Conservation (phyloP, 2,888 invertebrate species). For the Exocentrus adspersus region DNA sequence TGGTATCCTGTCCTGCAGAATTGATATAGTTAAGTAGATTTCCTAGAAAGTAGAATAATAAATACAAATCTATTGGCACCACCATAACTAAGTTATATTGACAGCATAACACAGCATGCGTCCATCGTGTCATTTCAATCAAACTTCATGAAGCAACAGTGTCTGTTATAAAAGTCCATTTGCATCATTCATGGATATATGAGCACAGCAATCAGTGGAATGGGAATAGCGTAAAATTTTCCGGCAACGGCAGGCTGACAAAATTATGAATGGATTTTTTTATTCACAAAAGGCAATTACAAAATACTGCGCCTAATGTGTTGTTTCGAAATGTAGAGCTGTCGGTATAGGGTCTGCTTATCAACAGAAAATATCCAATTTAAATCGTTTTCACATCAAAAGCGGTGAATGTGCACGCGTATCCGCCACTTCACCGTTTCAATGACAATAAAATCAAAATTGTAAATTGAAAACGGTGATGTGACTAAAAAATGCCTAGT, state of each 20-base stretch:
- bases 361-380: neutral
- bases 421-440: neutral
- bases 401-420: neutral
- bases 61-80: no score
- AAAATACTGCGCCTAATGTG: conserved; percentile 4
- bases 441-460: neutral
- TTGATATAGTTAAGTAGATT: no score
- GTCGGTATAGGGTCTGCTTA: neutral
- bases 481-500: neutral
- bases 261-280: neutral
- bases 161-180: conserved; percentile 13
- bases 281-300: conserved; percentile 9
- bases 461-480: neutral
- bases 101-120: neutral
- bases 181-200: conserved; percentile 20
- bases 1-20: no score
- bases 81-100: no score
- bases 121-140: conserved; percentile 3
- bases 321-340: neutral
- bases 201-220: conserved; percentile 1
- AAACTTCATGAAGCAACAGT: neutral
- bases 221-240: conserved; percentile 16
- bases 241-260: neutral
- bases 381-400: neutral
- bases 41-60: no score